These are phyloP conservation scores for Tursiops truncatus DNA, from an alignment of 2,113 vertebrate genomes.

Conservation along the genomic window DNA sequence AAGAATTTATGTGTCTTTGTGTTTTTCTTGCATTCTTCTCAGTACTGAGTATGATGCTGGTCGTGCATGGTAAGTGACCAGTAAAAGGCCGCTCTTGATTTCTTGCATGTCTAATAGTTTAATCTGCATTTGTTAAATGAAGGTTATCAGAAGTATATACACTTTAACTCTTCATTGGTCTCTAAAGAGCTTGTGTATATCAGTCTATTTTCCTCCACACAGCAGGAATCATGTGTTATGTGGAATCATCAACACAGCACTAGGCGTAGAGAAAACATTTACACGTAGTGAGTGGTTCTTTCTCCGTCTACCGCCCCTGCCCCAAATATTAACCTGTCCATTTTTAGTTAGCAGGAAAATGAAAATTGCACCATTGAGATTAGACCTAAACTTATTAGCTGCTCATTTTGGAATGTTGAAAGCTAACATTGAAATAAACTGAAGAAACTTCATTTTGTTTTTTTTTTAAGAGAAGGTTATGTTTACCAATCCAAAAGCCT, in stretches of 20 bases:
- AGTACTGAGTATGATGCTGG: neutral
- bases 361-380: conserved; percentile 47
- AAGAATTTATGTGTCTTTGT: neutral
- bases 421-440: conserved; percentile 64
- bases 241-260: neutral
- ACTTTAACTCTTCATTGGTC: neutral
- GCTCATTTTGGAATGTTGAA: conserved; percentile 43
- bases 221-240: neutral
- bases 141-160: neutral
- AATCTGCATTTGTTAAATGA: conserved; percentile 3
- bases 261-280: neutral
- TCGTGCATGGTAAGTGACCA: neutral
- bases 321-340: neutral
- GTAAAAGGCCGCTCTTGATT: neutral
- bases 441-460: conserved; percentile 45
- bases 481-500: conserved; percentile 58
- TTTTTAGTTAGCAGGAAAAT: conserved; percentile 47
- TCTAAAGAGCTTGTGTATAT: neutral
- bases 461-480: neutral
- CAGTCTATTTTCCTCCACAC: neutral
- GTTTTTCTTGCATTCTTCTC: neutral
- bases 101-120: neutral
- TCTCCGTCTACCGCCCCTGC: neutral
- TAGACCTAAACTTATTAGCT: conserved; percentile 47
- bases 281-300: neutral